phyloP scores from a whole-genome alignment of 2,113 vertebrate species.

The Eclectus roratus region DNA sequence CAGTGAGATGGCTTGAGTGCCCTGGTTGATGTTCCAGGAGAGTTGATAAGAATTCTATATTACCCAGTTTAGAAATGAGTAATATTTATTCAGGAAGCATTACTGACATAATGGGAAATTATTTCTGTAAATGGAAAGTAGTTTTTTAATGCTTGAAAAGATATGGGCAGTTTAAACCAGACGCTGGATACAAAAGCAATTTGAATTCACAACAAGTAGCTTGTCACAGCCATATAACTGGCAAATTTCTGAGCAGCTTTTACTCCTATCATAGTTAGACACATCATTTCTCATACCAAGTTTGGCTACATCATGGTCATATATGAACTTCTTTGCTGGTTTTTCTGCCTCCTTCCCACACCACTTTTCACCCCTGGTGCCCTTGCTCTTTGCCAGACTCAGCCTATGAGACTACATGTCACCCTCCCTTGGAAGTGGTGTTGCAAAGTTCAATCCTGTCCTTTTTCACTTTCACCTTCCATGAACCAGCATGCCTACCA shows the following conservation, averaged over 20 bases:
- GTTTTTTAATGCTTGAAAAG: not conserved
- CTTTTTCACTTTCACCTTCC: not conserved
- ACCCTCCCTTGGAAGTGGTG: not conserved
- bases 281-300: not conserved
- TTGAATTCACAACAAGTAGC: not conserved
- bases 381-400: not conserved
- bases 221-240: not conserved
- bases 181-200: not conserved
- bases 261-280: not conserved
- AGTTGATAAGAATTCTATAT: not conserved
- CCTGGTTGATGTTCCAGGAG: not conserved
- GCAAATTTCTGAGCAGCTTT: not conserved
- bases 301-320: not conserved
- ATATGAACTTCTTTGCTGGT: not conserved
- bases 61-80: not conserved
- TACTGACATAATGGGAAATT: not conserved
- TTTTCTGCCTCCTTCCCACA: not conserved
- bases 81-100: not conserved
- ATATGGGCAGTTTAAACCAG: not conserved
- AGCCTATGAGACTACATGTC: fast-evolving
- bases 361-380: not conserved
- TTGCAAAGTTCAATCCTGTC: not conserved
- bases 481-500: not conserved
- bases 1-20: not conserved
- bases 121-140: not conserved